Conservation (phyloP, 2,888 invertebrate genomes). For the Phrixothrix hirtus region DNA sequence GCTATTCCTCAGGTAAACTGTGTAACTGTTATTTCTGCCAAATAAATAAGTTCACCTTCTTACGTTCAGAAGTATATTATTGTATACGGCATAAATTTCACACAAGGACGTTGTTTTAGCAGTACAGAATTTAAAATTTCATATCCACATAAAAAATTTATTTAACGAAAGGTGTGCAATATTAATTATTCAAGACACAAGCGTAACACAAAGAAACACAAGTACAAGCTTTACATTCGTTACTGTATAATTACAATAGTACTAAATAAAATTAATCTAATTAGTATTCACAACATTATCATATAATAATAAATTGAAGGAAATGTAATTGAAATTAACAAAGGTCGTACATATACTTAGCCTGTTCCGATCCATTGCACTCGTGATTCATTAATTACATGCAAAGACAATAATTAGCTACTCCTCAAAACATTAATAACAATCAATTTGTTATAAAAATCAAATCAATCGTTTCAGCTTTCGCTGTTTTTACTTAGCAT, state of each 20-base stretch:
- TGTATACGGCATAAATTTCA: constrained; percentile 7
- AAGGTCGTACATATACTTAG: constrained; percentile 14
- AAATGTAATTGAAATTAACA: not conserved
- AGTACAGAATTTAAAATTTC: not conserved
- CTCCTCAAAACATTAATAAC: too few species aligned
- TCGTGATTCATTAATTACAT: constrained; percentile 28
- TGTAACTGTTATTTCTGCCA: constrained; percentile 5
- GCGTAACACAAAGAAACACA: too few species aligned
- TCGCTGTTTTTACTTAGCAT: too few species aligned
- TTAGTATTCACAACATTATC: constrained; percentile 14
- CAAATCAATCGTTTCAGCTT: too few species aligned
- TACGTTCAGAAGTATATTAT: constrained; percentile 8
- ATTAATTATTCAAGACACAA: too few species aligned
- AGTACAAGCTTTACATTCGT: too few species aligned
- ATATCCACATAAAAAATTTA: too few species aligned
- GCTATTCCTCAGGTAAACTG: constrained; percentile 15
- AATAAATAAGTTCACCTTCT: constrained; percentile 11
- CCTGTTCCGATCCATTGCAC: constrained; percentile 24
- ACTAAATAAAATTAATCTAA: constrained; percentile 15
- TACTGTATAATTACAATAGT: not conserved
- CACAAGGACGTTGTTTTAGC: not conserved
- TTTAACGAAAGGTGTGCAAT: too few species aligned
- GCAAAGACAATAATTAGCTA: too few species aligned
- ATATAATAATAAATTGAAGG: constrained; percentile 1
- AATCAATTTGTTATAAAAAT: too few species aligned